Base-by-base conservation (phyloP, 2,888 invertebrate species). In the Melanostoma scalare region DNA sequence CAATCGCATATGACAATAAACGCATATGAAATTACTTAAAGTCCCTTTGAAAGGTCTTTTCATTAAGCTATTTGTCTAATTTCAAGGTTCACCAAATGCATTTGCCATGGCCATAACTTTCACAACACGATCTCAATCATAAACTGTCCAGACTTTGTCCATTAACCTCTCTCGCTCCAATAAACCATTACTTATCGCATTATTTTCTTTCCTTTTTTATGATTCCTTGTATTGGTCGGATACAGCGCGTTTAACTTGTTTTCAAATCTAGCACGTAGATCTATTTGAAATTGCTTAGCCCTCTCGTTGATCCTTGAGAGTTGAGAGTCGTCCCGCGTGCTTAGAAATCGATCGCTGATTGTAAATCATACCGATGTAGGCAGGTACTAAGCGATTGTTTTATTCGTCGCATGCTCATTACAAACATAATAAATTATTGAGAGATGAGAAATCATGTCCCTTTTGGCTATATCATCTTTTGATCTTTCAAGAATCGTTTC, bases 391-490 rank as follows among this genome's bases (percentile, higher is more conserved):
- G n/a, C 44, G 33, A 48, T 55, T 10, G 68, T 69, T 63, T 33
- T 40, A 35, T 48, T 52, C 6, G 38, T 10, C 3, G 20, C 3
- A 50, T 55, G 53, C 35, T 46, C 31, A 74, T 20, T 20, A 68
- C 63, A 75, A 69, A 75, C 71, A 63, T 31, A 65, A 76, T 71
- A 60, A 55, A 65, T 63, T 69, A 58, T 63, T 35, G 58, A 46
- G 52, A 78, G 52, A 33, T 58, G 20, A 78, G 42, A 30, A 63
- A 63, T 63, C 74, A 50, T 52, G 46, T 61, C 65, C 71, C 42
- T 71, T 72, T 67, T 65, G 63, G 63, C 63, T 76, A 63, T 69
- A 71, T 76, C 80, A 69, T 75, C 56, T 69, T 44, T 31, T 30
- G 61, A 79, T 79, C 61, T 74, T 8, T 67, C 40, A 73, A 46